Conservation (phyloP, 1,140 invertebrate species). For the Drosophila sulfurigaster region DNA sequence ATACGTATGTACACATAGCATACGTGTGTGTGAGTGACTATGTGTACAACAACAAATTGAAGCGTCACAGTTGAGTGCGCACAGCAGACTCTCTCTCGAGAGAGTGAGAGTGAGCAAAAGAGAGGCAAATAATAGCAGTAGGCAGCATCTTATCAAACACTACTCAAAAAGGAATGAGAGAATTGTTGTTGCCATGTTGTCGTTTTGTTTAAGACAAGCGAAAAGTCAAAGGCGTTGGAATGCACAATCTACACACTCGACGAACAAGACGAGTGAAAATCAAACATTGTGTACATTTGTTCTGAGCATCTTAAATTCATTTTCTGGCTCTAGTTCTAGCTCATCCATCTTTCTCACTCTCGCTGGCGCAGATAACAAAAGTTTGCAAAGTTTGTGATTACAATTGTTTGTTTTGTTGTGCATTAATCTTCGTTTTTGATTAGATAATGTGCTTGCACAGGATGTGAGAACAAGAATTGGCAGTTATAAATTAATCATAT, state of each 20-base stretch:
- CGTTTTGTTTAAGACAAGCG: slow-evolving; percentile 40
- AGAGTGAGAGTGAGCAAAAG: slow-evolving; percentile 12
- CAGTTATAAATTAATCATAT: slow-evolving; percentile 38
- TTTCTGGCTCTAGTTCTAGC: slow-evolving; percentile 1
- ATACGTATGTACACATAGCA: not conserved
- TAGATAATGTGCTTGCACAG: slow-evolving; percentile 48
- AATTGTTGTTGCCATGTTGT: slow-evolving; percentile 15
- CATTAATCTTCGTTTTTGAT: slow-evolving; percentile 43
- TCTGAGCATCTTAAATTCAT: slow-evolving; percentile 26
- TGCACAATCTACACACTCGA: slow-evolving; percentile 27
- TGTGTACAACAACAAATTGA: slow-evolving; percentile 60
- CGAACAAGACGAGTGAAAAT: not conserved
- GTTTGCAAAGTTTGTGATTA: slow-evolving; percentile 34
- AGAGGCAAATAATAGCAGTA: slow-evolving; percentile 7
- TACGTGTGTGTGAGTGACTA: not conserved
- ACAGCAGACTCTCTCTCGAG: slow-evolving; percentile 24
- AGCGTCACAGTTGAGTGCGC: slow-evolving; percentile 71
- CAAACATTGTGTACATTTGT: slow-evolving; percentile 29
- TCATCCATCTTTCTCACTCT: slow-evolving; percentile 14
- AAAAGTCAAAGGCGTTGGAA: slow-evolving; percentile 54
- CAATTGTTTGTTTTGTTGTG: slow-evolving; percentile 17
- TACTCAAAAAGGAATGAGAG: slow-evolving; percentile 21
- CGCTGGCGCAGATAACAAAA: not conserved
- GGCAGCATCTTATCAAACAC: slow-evolving; percentile 45
- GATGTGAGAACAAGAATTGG: slow-evolving; percentile 25